Conservation (phyloP, 2,888 invertebrate genomes). For the Aleiodes testaceus region DNA sequence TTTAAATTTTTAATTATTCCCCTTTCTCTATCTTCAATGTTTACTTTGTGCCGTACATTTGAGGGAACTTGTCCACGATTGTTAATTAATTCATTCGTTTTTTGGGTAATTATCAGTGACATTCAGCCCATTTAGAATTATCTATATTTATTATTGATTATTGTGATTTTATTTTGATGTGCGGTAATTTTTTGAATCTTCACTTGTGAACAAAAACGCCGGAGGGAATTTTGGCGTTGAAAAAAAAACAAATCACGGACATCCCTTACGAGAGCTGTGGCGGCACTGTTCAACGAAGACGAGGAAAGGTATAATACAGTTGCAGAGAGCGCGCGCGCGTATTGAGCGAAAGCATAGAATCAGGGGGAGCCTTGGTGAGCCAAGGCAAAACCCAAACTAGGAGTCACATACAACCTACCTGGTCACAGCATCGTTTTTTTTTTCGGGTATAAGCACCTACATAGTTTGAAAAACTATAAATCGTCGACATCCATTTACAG, state of each 20-base stretch:
- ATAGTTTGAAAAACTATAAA: slow-evolving; percentile 24
- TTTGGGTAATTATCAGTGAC: not conserved
- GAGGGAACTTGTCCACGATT: too few relatives aligned
- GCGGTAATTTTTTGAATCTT: too few relatives aligned
- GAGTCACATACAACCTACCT: slow-evolving; percentile 48
- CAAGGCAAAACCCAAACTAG: slow-evolving; percentile 35
- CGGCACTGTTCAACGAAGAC: slow-evolving; percentile 67
- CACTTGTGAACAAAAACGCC: slow-evolving; percentile 45
- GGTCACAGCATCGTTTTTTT: slow-evolving; percentile 32
- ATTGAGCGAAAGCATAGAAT: slow-evolving; percentile 58
- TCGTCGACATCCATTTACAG: slow-evolving; percentile 17
- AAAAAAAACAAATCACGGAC: slow-evolving; percentile 61
- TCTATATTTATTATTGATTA: not conserved
- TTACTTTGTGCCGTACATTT: not conserved
- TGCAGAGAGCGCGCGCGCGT: slow-evolving; percentile 63
- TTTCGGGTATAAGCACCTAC: slow-evolving; percentile 2
- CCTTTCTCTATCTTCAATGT: not conserved
- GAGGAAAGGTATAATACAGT: slow-evolving; percentile 55
- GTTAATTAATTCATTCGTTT: not conserved
- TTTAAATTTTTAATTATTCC: not conserved
- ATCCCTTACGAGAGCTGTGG: slow-evolving; percentile 70
- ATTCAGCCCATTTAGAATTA: not conserved
- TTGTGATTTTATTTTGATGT: too few relatives aligned
- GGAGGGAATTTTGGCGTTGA: slow-evolving; percentile 55
- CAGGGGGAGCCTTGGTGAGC: slow-evolving; percentile 37